Evolutionary conservation across 1,140 invertebrate species (phyloP).

Genomic region (Probaryconus sp.): DNA sequence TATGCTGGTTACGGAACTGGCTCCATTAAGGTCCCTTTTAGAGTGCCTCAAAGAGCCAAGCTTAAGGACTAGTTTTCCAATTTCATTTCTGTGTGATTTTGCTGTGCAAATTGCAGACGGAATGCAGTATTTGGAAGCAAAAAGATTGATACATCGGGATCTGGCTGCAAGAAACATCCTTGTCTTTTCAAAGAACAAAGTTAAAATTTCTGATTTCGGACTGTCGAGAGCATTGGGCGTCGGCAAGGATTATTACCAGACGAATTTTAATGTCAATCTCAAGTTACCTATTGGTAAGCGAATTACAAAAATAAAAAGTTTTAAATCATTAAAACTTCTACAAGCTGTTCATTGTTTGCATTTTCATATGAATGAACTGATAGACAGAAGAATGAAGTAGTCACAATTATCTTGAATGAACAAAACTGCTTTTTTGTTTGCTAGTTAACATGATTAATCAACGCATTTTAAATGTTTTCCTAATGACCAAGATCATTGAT

Average conservation of each 20-base stretch:
- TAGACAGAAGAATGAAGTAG: no score
- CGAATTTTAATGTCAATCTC: conserved; percentile 98
- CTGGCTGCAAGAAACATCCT: conserved; percentile 96
- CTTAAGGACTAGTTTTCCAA: conserved; percentile 91
- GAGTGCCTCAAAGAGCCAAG: conserved; percentile 97
- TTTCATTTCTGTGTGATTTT: conserved; percentile 93
- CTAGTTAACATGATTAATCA: no score
- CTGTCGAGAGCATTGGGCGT: conserved; percentile 96
- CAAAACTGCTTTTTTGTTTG: no score
- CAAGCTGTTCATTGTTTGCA: no score
- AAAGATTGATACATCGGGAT: conserved; percentile 95
- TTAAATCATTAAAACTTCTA: no score
- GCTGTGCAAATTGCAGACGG: conserved; percentile 97
- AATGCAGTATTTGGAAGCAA: conserved; percentile 96
- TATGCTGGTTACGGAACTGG: conserved; percentile 98
- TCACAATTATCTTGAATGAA: no score
- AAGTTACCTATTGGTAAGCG: conserved; percentile 92
- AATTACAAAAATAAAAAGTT: not conserved
- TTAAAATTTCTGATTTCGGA: conserved; percentile 99
- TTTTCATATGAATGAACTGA: no score
- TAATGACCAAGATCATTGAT: no score
- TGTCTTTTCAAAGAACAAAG: conserved; percentile 96
- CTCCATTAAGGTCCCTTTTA: conserved; percentile 94
- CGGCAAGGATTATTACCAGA: conserved; percentile 99
- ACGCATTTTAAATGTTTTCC: no score